A percentile compares a stretch with the other conserved stretches of the same genome.
Conservation (phyloP, 1,140 invertebrate species). For the Frieseomelitta varia region DNA sequence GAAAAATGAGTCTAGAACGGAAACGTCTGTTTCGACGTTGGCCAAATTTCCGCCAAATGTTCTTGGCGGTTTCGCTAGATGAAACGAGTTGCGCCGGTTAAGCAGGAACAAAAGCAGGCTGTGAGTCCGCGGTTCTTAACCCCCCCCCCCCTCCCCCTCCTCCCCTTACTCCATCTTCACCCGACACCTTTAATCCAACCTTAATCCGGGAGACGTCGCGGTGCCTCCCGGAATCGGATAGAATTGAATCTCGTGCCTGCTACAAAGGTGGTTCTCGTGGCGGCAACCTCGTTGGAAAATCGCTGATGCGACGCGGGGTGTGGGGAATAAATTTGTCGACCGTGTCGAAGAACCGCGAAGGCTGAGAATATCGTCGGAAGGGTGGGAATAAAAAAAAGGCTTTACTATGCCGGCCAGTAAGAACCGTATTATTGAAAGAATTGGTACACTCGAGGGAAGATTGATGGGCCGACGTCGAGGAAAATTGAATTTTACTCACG, state of each 20-base stretch:
- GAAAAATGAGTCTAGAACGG: not conserved
- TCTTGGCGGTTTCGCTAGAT: not conserved
- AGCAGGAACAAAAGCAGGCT: not conserved
- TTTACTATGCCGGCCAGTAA: not conserved
- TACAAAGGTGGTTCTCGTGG: not conserved
- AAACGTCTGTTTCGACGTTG: not conserved
- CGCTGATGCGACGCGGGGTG: not conserved
- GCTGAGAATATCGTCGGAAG: not conserved
- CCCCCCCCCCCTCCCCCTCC: too few species aligned
- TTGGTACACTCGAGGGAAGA: not conserved
- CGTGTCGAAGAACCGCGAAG: not conserved
- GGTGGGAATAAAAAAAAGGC: not conserved
- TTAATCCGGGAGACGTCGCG: conserved; percentile 5
- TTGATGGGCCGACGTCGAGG: not conserved
- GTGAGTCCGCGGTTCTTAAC: not conserved
- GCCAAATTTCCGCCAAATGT: not conserved
- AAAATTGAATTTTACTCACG: not conserved
- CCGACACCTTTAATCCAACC: conserved; percentile 34
- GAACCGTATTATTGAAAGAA: not conserved
- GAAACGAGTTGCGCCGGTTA: not conserved
- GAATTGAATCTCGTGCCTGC: conserved; percentile 52
- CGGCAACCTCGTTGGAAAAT: not conserved
- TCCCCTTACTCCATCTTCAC: too few species aligned
- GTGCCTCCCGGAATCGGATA: conserved; percentile 30
- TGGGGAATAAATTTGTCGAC: conserved; percentile 1